A percentile compares a stretch with the other conserved stretches of the same genome.
Evolutionary conservation across 2,888 invertebrate species (phyloP).

Genomic region (Apamea sordens): DNA sequence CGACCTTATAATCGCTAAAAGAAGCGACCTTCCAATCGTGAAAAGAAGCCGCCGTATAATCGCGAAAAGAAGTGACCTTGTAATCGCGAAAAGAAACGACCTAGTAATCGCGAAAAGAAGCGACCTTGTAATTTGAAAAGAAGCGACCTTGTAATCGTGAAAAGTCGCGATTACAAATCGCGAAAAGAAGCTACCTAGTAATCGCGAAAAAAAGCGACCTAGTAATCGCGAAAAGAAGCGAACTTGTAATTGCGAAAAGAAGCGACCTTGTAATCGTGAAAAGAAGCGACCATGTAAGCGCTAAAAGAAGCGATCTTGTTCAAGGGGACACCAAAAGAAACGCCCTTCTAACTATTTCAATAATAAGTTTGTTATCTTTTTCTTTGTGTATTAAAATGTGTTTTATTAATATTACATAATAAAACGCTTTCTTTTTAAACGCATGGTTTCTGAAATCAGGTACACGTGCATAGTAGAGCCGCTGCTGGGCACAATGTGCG

Average conservation of each 20-base stretch:
- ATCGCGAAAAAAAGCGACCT: no score
- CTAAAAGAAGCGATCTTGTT: background rate
- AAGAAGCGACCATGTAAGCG: background rate
- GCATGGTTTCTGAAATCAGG: constrained; percentile 76
- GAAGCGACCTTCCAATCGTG: background rate
- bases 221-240: no score
- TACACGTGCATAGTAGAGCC: constrained; percentile 93
- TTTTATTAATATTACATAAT: background rate
- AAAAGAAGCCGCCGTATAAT: no score
- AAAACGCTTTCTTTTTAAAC: background rate
- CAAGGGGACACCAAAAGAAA: background rate
- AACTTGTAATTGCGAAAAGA: no score
- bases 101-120: no score
- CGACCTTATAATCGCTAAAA: background rate
- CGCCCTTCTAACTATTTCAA: background rate
- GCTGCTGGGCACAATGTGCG: constrained; percentile 91
- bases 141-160: no score
- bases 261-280: no score
- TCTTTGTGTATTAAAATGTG: background rate
- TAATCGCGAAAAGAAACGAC: no score
- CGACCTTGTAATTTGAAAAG: no score
- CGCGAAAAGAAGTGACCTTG: no score
- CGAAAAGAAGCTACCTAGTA: no score
- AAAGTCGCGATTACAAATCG: no score
- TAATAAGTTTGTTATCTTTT: background rate